phyloP scores from a whole-genome alignment of 2,888 invertebrate genomes.

The Yponomeuta malinellus region DNA sequence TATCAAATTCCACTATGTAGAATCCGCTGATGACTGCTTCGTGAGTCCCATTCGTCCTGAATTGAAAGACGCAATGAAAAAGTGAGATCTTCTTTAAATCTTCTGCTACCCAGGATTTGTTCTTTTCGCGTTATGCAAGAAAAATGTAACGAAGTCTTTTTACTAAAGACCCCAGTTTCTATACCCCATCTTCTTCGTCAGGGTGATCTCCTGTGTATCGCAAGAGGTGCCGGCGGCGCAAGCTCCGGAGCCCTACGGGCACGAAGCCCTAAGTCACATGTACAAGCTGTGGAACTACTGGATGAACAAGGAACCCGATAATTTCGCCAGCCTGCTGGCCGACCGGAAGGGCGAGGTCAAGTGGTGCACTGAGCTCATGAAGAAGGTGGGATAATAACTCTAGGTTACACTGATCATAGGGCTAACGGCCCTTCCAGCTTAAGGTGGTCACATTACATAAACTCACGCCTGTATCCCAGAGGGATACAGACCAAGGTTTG shows the following conservation, averaged over 20 bases:
- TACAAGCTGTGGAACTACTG: conserved; percentile 84
- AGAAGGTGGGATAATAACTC: conserved; percentile 52
- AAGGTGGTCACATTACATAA: too few relatives aligned
- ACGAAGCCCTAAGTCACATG: conserved; percentile 72
- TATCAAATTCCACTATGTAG: conserved; percentile 84
- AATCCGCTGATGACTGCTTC: conserved; percentile 81
- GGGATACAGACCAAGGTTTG: too few relatives aligned
- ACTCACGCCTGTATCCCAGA: too few relatives aligned
- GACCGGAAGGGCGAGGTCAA: conserved; percentile 73
- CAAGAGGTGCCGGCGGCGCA: conserved; percentile 31
- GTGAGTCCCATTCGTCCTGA: conserved; percentile 83
- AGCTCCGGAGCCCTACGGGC: conserved; percentile 45
- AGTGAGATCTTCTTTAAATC: conserved; percentile 37
- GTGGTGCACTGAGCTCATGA: conserved; percentile 72
- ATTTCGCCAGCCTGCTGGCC: conserved; percentile 78
- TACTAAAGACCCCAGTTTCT: too few relatives aligned
- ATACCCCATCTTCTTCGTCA: conserved; percentile 23
- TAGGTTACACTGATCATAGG: neutral
- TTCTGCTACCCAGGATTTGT: too few relatives aligned
- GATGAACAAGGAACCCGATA: conserved; percentile 82
- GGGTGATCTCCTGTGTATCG: conserved; percentile 34
- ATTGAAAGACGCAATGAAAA: conserved; percentile 78
- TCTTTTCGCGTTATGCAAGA: too few relatives aligned
- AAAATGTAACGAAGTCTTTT: too few relatives aligned
- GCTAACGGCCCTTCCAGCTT: neutral